Evolutionary conservation across 2,113 vertebrate species (phyloP), one percentile per base, ranked within the genome.

Genomic region (Lynx canadensis): DNA sequence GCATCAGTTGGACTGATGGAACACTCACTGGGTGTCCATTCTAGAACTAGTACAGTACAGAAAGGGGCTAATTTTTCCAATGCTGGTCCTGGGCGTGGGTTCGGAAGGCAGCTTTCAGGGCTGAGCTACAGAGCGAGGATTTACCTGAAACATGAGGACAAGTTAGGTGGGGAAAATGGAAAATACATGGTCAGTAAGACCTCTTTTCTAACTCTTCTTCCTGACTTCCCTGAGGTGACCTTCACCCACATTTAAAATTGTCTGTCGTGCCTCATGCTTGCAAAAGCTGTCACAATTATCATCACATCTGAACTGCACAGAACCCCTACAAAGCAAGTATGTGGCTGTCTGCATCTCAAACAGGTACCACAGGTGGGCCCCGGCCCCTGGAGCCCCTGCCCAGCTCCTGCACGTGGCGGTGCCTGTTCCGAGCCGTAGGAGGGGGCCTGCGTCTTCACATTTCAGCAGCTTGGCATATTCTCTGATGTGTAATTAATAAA

Each of bases 271-370:
- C 60, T n/a, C 18, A 5, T 13, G 18, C 74, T 79, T 68, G 19
- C 0, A 1, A 48, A 78, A 87, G 21, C 48, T 38, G 69, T 88
- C 41, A 31, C 52, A 36, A 0, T 16, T 27, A 3, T 21, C 50
- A 5, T 45, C 41, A 63, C 74, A 29, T 45, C 45, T 79, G 4
- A 94, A n/a, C 11, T 19, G 79, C 11, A 8, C 13, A 69, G 4
- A 55, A 66, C 21, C 11, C 15, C 41, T 12, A 3, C 0, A 8
- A 19, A 13, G 16, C 74, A 50, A 11, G 29, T 15, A 5, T 3
- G n/a, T 11, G 9, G 65, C n/a, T 15, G 0, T 36, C 15, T 33
- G 41, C 41, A 1, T 41, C 38, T 16, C 25, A 2, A 2, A 4
- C 18, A 15, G 90, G 15, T 23, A 2, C 15, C 5, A 4, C 82